Evolutionary conservation across 2,113 vertebrate genomes (phyloP).

Genomic region (Xenopus tropicalis): UCB_Xtro_10.0 CM004444.2:22849001-22849500

Average conservation of each 20-base stretch:
- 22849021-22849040: background rate
- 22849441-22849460: conserved; percentile 61
- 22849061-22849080: conserved; percentile 13
- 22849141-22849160: conserved; percentile 50
- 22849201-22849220: conserved; percentile 58
- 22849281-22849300: conserved; percentile 83
- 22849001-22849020: background rate
- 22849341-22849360: conserved; percentile 83
- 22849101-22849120: background rate
- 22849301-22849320: conserved; percentile 80
- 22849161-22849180: conserved; percentile 68
- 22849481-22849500: conserved; percentile 63
- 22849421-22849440: conserved; percentile 59
- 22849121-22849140: conserved; percentile 52
- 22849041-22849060: background rate
- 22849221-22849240: conserved; percentile 59
- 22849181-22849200: conserved; percentile 53
- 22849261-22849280: conserved; percentile 55
- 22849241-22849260: conserved; percentile 64
- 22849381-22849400: conserved; percentile 76
- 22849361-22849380: conserved; percentile 92
- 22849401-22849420: conserved; percentile 72
- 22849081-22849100: conserved; percentile 20
- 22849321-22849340: conserved; percentile 83
- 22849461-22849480: conserved; percentile 68